Conservation (phyloP, 2,888 invertebrate species). For the Protonemura montana region DNA sequence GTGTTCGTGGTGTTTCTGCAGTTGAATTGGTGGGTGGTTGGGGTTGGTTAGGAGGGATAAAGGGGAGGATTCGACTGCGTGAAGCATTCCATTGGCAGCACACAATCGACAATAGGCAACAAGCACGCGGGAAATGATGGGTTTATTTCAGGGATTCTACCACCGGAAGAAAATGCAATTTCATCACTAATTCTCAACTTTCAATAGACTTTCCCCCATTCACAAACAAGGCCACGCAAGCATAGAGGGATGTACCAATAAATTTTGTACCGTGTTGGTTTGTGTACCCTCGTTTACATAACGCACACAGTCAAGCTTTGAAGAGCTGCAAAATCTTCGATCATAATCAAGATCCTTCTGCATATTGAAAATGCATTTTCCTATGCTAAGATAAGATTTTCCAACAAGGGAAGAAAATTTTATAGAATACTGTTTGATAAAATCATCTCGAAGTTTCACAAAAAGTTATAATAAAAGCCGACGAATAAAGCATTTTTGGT, state of each 20-base stretch:
- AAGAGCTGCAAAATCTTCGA: not conserved
- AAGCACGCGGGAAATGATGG: not conserved
- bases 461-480: too few relatives aligned
- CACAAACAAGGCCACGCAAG: not conserved
- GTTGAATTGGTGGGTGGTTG: not conserved
- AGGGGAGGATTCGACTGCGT: not conserved
- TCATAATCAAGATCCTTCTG: not conserved
- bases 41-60: too few relatives aligned
- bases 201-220: not conserved
- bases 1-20: not conserved
- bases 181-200: conserved; percentile 14
- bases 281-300: not conserved
- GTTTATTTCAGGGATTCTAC: not conserved
- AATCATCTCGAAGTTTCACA: too few relatives aligned
- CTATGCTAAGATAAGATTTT: too few relatives aligned
- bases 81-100: not conserved
- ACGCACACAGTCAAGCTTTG: not conserved
- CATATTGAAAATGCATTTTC: too few relatives aligned
- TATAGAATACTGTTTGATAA: too few relatives aligned
- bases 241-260: not conserved
- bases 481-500: too few relatives aligned
- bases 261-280: not conserved
- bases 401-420: too few relatives aligned
- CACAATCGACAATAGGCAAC: not conserved
- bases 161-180: conserved; percentile 31